phyloP scores from a whole-genome alignment of 2,888 invertebrate genomes.

The Melipona bicolor region DNA sequence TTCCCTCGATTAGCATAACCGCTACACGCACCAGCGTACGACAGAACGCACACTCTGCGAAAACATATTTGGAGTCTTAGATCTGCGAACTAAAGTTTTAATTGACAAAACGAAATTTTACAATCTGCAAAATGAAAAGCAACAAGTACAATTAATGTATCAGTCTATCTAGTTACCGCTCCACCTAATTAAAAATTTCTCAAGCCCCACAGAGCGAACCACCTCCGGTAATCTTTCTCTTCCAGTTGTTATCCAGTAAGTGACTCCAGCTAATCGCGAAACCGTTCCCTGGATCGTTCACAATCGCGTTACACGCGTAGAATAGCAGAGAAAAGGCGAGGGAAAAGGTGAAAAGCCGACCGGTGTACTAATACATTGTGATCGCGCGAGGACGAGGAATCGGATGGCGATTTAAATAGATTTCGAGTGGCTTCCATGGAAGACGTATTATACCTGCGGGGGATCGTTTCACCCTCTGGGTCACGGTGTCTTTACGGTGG shows the following conservation, averaged over 20 bases:
- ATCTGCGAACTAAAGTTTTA: not conserved
- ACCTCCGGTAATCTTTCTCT: not conserved
- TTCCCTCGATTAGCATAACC: slow-evolving; percentile 57
- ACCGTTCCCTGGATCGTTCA: not conserved
- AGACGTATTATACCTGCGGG: slow-evolving; percentile 58
- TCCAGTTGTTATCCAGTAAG: slow-evolving; percentile 34
- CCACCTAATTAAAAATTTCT: not conserved
- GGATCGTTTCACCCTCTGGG: slow-evolving; percentile 54
- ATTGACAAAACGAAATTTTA: too few relatives aligned
- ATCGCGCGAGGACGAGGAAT: slow-evolving; percentile 70
- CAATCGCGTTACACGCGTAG: not conserved
- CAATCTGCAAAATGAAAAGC: too few relatives aligned
- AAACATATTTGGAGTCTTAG: not conserved
- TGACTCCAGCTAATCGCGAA: slow-evolving; percentile 54
- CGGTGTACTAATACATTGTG: slow-evolving; percentile 51
- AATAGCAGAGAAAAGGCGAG: slow-evolving; percentile 4
- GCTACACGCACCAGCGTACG: not conserved
- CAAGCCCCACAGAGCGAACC: not conserved
- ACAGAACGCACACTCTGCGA: not conserved
- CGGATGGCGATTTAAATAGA: slow-evolving; percentile 80
- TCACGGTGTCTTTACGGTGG: not conserved
- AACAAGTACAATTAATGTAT: too few relatives aligned
- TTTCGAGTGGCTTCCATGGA: slow-evolving; percentile 71
- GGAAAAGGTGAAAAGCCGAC: not conserved
- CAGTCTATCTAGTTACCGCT: not conserved